A percentile compares a stretch with the other conserved stretches of the same genome.
These are phyloP conservation scores for Caenorhabditis uteleia DNA, from an alignment of 2,888 invertebrate species.

Conservation along the genomic window DNA sequence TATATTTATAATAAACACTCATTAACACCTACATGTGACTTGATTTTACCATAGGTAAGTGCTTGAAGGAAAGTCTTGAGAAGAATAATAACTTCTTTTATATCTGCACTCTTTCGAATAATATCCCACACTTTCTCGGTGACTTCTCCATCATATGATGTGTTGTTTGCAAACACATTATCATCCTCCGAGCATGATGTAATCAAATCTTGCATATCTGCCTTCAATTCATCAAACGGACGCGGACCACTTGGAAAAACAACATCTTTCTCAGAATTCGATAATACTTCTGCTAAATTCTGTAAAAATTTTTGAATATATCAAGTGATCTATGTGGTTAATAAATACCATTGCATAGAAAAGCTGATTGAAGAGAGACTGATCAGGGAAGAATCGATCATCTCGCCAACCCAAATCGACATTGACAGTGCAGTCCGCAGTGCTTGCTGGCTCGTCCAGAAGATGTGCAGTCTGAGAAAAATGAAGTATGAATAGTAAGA, in stretches of 20 bases:
- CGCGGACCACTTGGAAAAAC: slow-evolving; percentile 5
- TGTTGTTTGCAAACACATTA: slow-evolving; percentile 7
- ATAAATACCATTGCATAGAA: slow-evolving; percentile 20
- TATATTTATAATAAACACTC: not conserved
- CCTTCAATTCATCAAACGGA: slow-evolving; percentile 12
- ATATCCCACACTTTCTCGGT: slow-evolving; percentile 38
- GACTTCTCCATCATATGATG: slow-evolving; percentile 26
- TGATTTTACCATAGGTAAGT: slow-evolving; percentile 24
- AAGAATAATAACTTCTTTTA: slow-evolving; percentile 17
- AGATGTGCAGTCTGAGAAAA: not conserved
- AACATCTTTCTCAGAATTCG: slow-evolving; percentile 24
- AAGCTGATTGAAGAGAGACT: slow-evolving; percentile 17
- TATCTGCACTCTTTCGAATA: slow-evolving; percentile 14
- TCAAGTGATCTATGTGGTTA: slow-evolving; percentile 16
- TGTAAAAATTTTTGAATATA: not conserved
- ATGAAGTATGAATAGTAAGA: not conserved
- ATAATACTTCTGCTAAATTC: slow-evolving; percentile 24
- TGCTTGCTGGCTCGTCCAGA: slow-evolving; percentile 18
- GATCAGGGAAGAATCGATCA: slow-evolving; percentile 19
- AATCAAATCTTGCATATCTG: slow-evolving; percentile 21
- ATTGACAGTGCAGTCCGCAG: slow-evolving; percentile 25
- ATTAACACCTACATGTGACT: slow-evolving; percentile 8
- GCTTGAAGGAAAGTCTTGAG: slow-evolving; percentile 33
- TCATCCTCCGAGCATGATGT: slow-evolving; percentile 17
- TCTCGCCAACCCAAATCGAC: slow-evolving; percentile 35